Base-by-base conservation (phyloP, 2,113 vertebrate species). In the Lipophrys pholis region DNA sequence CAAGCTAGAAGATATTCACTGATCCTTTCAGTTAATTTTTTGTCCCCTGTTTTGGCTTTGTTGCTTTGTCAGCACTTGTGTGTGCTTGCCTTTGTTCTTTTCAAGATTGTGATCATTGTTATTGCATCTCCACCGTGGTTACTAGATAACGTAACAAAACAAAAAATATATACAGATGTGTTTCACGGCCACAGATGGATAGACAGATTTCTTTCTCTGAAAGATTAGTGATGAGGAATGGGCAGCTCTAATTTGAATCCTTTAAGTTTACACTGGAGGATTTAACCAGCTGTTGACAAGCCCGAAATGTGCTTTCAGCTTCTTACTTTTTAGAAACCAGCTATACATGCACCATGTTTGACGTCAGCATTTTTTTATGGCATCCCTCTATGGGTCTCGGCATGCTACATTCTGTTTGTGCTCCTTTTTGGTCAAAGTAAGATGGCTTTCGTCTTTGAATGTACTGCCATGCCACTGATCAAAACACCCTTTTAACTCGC, bases 401-500 rank as follows among this genome's bases (percentile, higher is more conserved):
- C 68, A 39, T 66, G 3, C 55, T 42, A 38, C 6, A 2, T 63
- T 38, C 36, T 61, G 38, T 46, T 14, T 40, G 35, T 39, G 12
- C 51, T 81, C 7, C 16, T 54, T 60, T 81, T 57, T 60, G 48
- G 16, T 61, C 45, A 48, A 51, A 56, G 10, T 40, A 51, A 73
- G 80, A 68, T 50, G 49, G 14, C 72, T 76, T 69, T 81, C 36
- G 76, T 64, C 80, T 81, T 80, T 85, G 69, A 76, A 68, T 78
- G 57, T 69, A 48, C 75, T 69, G 51, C 79, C 59, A 71, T 51
- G 38, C n/a, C 56, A 43, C 42, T 68, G 76, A 87, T 87, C 73
- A 84, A 86, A 87, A 87, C 69, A 17, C 6, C 71, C 80, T 86
- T 86, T 86, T 63, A 86, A 85, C 64, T 69, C 17, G 15, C 60